These are phyloP conservation scores for Drosophila mauritiana DNA, from an alignment of 1,140 invertebrate species.

Conservation along the genomic window DNA sequence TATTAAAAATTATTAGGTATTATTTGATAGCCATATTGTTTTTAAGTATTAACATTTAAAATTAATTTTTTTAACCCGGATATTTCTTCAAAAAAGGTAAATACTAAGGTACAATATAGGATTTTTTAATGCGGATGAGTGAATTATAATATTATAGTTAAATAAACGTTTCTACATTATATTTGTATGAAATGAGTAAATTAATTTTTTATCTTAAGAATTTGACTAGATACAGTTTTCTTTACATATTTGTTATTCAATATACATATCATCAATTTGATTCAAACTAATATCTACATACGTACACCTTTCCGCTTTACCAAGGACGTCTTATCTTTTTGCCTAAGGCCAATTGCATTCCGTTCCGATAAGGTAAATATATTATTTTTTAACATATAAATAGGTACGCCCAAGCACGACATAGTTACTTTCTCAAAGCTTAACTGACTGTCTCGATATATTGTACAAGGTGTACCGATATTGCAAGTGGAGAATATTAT, in stretches of 20 bases:
- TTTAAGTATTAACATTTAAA: background rate
- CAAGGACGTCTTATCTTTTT: background rate
- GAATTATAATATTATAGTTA: background rate
- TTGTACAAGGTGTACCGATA: background rate
- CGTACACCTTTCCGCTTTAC: slow-evolving; percentile 10
- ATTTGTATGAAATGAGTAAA: slow-evolving; percentile 3
- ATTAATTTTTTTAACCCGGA: background rate
- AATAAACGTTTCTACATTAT: background rate
- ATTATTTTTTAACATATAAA: background rate
- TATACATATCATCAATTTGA: background rate
- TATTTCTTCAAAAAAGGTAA: background rate
- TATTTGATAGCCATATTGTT: background rate
- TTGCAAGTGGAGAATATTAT: background rate
- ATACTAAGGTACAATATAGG: background rate
- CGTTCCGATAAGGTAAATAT: background rate
- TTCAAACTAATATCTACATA: slow-evolving; percentile 29
- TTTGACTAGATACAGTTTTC: slow-evolving; percentile 48
- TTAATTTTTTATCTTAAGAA: slow-evolving; percentile 24
- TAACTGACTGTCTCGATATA: background rate
- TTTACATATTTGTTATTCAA: slow-evolving; percentile 3
- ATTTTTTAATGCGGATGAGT: slow-evolving; percentile 1
- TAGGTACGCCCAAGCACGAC: background rate
- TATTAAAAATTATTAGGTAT: background rate
- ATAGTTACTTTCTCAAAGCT: background rate
- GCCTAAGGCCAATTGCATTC: background rate